phyloP scores from a whole-genome alignment of 2,113 vertebrate species.

The Corythornis madagascariensis region DNA sequence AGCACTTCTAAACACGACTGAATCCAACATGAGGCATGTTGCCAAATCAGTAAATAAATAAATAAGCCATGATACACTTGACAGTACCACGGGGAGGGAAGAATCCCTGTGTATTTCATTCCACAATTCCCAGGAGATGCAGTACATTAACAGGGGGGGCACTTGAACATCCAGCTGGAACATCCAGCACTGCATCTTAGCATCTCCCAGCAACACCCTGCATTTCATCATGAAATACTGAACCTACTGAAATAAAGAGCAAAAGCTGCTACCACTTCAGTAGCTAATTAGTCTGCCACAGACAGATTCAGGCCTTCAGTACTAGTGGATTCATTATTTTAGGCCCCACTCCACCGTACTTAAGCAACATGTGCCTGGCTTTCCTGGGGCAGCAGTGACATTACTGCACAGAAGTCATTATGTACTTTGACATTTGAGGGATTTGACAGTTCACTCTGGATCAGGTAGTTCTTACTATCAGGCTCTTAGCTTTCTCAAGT shows the following conservation, averaged over 20 bases:
- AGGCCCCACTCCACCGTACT: neutral
- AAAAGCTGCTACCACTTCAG: neutral
- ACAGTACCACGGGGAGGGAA: neutral
- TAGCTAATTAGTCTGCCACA: neutral
- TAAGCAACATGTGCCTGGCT: neutral
- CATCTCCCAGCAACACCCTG: neutral
- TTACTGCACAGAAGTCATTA: rapidly evolving
- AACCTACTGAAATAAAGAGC: neutral
- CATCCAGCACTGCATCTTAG: neutral
- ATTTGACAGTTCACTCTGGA: neutral
- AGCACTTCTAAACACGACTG: neutral
- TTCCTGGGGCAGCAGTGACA: neutral
- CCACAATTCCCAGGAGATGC: neutral
- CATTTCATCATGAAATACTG: neutral
- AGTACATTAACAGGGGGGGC: rapidly evolving
- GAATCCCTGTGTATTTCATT: neutral
- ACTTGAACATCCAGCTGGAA: neutral
- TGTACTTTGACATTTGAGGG: neutral
- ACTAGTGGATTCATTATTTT: neutral
- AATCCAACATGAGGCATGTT: neutral
- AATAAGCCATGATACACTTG: neutral
- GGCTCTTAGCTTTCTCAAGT: neutral
- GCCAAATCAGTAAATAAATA: neutral
- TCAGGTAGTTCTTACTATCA: neutral
- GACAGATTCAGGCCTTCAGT: neutral